Percentiles rank a stretch among this genome's conserved stretches.
Conservation (phyloP, 2,888 invertebrate genomes). For the Drosophila mettleri region DNA sequence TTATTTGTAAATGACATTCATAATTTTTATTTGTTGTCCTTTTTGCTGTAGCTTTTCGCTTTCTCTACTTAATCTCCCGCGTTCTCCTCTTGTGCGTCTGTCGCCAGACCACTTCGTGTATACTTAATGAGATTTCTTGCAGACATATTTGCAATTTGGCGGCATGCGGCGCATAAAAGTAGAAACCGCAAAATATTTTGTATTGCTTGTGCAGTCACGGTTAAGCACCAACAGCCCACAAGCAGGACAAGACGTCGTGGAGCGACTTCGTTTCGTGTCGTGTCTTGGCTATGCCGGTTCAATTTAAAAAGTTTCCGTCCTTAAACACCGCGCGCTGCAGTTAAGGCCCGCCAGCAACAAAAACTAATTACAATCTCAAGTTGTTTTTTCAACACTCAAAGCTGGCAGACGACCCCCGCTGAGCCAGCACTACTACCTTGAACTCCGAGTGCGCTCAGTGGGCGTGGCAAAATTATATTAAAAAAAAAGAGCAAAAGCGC, state of each 20-base stretch:
- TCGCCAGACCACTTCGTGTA: constrained; percentile 55
- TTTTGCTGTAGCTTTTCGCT: constrained; percentile 37
- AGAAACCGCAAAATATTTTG: constrained; percentile 67
- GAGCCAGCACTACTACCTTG: constrained; percentile 50
- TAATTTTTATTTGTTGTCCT: constrained; percentile 71
- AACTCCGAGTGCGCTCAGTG: constrained; percentile 36
- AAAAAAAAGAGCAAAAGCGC: constrained; percentile 33
- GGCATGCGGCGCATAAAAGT: constrained; percentile 61
- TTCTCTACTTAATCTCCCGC: constrained; percentile 15
- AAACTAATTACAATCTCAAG: constrained; percentile 83
- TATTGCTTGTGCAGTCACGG: constrained; percentile 32
- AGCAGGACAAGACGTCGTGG: background rate
- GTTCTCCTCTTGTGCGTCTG: constrained; percentile 20
- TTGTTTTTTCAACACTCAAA: constrained; percentile 73
- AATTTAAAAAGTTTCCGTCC: constrained; percentile 77
- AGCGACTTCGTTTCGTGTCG: background rate
- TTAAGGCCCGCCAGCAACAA: constrained; percentile 79
- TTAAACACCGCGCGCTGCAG: constrained; percentile 35
- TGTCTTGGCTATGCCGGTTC: constrained; percentile 52
- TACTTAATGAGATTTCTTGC: constrained; percentile 78
- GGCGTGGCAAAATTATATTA: constrained; percentile 61
- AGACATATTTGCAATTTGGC: constrained; percentile 77
- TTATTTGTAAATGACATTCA: constrained; percentile 66
- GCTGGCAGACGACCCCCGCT: constrained; percentile 35
- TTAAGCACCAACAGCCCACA: background rate